Evolutionary conservation across 1,140 invertebrate genomes (phyloP), one percentile per base, ranked within the genome.

Genomic region (Brachionus paranguensis): DNA sequence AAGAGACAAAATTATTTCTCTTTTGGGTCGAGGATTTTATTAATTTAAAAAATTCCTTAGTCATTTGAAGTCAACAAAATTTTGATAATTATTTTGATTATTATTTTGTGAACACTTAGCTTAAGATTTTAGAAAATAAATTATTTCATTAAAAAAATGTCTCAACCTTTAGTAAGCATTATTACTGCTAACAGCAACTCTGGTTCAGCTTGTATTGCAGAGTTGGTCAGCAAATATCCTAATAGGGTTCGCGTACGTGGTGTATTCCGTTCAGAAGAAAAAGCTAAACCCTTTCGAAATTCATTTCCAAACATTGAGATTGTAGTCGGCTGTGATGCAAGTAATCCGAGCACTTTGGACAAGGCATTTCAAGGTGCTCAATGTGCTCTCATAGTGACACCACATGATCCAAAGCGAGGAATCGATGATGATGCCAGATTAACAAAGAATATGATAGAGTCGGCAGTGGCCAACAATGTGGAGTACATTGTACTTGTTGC

Each of bases 401-500:
- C 78, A 33, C 78, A 81, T 60, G 53, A 60, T 60, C 33, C 29
- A n/a, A 60, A 33, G 10, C 29, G 53, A 29, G 29, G 33, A 29
- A 12, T 81, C 0, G 20, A 37, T 20, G 53, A 60, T 24, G 78
- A 81, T n/a, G 78, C 78, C 8, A 6, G 14, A 24, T 47, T 81
- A 20, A 60, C 78, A 10, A 64, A 41, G 33, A 81, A 81, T 24
- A 60, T 81, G 53, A 81, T 81, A n/a, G 43, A 60, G 6, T 41
- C 47, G 12, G 78, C 78, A 29, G 78, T 81, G 14, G 53, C 53
- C 43, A 55, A 37, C 20, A 24, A 47, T 20, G 78, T 81, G 7
- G 17, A 81, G 33, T 81, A 81, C 27, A 81, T 81, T 43, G 50
- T 81, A n/a, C 50, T 81, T 20, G 78, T 81, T 24, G 53, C 78